Conservation (phyloP, 1,140 invertebrate genomes). For the Hormaphis cornu region DNA sequence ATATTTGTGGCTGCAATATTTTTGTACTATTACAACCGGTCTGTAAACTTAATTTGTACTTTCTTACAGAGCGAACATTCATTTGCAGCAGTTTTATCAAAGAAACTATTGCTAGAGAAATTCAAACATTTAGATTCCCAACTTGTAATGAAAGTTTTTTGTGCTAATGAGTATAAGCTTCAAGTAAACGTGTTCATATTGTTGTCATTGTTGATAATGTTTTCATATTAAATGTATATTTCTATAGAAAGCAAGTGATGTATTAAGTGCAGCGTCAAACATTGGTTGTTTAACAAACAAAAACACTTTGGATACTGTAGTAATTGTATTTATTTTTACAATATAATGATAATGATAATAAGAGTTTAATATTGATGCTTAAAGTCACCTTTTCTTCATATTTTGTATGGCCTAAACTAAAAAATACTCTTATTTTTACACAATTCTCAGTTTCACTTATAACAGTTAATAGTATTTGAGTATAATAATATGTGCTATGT, state of each 20-base stretch:
- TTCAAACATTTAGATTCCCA: background rate
- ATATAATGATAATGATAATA: background rate
- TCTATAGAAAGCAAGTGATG: background rate
- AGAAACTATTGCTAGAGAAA: background rate
- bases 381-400: too few species aligned
- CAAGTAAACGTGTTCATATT: background rate
- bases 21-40: background rate
- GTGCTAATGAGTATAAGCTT: background rate
- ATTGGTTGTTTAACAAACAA: background rate
- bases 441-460: too few species aligned
- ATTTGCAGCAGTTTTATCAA: conserved; percentile 16
- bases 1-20: background rate
- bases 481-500: too few species aligned
- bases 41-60: background rate
- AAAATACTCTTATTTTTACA: too few species aligned
- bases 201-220: background rate
- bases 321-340: background rate
- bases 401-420: too few species aligned
- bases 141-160: background rate
- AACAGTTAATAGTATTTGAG: too few species aligned
- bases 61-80: background rate
- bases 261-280: background rate
- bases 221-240: background rate
- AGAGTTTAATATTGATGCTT: too few species aligned
- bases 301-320: background rate